A percentile compares a stretch with the other conserved stretches of the same genome.
These are phyloP conservation scores for Oreochromis niloticus DNA, from an alignment of 2,113 vertebrate genomes.

Conservation along the genomic window DNA sequence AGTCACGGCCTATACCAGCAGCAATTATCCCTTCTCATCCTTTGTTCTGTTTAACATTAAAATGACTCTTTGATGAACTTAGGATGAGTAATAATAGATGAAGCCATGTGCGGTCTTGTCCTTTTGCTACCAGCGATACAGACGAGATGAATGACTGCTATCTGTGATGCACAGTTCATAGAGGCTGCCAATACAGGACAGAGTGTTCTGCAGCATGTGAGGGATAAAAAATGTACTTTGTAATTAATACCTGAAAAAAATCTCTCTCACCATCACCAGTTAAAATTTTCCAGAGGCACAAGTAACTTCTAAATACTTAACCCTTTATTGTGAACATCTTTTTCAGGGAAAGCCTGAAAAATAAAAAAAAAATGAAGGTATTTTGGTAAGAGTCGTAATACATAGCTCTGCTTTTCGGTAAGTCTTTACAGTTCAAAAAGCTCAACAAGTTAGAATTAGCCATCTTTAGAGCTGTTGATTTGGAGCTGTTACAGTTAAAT, in stretches of 20 bases:
- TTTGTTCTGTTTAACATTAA: constrained; percentile 12
- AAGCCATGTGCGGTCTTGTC: constrained; percentile 45
- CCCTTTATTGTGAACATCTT: background rate
- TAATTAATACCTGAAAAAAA: background rate
- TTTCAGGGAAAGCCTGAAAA: background rate
- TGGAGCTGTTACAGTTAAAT: background rate
- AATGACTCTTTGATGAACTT: constrained; percentile 12
- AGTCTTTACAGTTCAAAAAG: background rate
- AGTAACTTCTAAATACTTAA: background rate
- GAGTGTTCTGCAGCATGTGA: background rate
- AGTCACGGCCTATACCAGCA: constrained; percentile 2
- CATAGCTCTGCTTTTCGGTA: background rate
- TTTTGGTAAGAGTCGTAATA: background rate
- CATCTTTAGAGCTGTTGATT: background rate
- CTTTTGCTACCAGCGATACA: background rate
- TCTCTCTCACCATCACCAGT: background rate
- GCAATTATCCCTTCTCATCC: constrained; percentile 19
- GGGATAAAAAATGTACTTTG: background rate
- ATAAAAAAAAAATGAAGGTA: background rate
- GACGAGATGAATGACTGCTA: background rate
- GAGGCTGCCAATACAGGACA: background rate
- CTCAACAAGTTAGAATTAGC: background rate
- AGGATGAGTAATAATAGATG: constrained; percentile 29
- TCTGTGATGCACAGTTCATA: background rate
- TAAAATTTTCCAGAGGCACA: background rate